phyloP scores from a whole-genome alignment of 2,797 vertebrate genomes.

The Aplochiton taeniatus region DNA sequence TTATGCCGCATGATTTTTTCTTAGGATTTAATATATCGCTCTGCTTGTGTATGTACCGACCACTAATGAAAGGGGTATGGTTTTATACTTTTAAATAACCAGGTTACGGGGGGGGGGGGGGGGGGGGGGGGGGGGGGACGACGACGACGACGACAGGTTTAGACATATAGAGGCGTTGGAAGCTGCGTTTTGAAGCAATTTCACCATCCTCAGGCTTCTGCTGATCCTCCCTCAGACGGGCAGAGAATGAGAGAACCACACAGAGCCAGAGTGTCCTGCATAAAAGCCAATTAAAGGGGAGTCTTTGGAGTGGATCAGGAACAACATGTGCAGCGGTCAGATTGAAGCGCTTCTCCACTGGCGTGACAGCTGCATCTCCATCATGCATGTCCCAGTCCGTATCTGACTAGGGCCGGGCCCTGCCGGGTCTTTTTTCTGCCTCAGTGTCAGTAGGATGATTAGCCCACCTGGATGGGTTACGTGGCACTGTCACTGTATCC shows the following conservation, averaged over 20 bases:
- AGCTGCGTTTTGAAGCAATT: conserved; percentile 47
- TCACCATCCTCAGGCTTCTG: conserved; percentile 11
- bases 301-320: conserved; percentile 34
- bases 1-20: no score
- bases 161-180: conserved; percentile 39
- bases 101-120: neutral
- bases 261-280: conserved; percentile 45
- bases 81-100: no score
- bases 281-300: conserved; percentile 37
- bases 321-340: conserved; percentile 44
- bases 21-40: no score
- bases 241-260: conserved; percentile 41
- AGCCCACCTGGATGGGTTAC: conserved; percentile 52
- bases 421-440: conserved; percentile 59
- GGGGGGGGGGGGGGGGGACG: no score
- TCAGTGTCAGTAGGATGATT: conserved; percentile 48
- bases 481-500: conserved; percentile 60
- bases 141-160: conserved; percentile 28
- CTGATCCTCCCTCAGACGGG: neutral
- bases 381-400: neutral
- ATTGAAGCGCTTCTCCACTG: conserved; percentile 28
- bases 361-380: conserved; percentile 12
- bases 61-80: no score
- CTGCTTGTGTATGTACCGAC: no score
- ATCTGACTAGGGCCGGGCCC: neutral